These are phyloP conservation scores for Oncopodura yosiiana DNA, from an alignment of 1,140 invertebrate species.

Conservation along the genomic window DNA sequence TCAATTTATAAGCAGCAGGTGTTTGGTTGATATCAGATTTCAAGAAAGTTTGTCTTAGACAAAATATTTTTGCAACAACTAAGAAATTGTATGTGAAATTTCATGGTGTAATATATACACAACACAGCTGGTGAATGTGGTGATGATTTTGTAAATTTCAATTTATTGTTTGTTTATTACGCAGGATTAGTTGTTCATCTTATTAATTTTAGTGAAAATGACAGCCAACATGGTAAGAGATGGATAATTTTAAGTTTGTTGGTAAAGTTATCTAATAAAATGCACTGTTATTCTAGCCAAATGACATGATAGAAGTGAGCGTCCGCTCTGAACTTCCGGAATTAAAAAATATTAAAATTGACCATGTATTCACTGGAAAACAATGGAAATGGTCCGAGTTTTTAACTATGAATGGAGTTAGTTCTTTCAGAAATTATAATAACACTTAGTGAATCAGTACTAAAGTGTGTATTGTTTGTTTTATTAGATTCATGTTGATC, in stretches of 20 bases:
- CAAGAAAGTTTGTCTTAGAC: no score
- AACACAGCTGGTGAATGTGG: no score
- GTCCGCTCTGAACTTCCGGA: constrained; percentile 13
- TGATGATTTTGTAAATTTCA: no score
- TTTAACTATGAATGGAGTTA: not conserved
- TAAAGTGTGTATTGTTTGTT: not conserved
- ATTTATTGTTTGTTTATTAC: not conserved
- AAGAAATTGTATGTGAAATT: no score
- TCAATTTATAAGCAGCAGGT: no score
- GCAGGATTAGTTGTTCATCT: not conserved
- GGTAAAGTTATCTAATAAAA: not conserved
- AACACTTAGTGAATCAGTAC: no score
- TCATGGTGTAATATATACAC: no score
- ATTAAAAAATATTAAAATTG: not conserved
- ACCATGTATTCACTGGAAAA: constrained; percentile 6
- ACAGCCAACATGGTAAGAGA: not conserved
- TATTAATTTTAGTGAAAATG: not conserved
- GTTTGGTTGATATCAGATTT: no score
- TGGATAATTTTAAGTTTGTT: not conserved
- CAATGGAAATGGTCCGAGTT: constrained; percentile 14
- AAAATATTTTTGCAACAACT: no score
- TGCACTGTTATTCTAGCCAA: not conserved
- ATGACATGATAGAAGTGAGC: constrained; percentile 9
- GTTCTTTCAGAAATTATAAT: no score
- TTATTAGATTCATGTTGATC: constrained; percentile 3